phyloP scores from a whole-genome alignment of 2,888 invertebrate genomes.

The Drosophila lutescens region DNA sequence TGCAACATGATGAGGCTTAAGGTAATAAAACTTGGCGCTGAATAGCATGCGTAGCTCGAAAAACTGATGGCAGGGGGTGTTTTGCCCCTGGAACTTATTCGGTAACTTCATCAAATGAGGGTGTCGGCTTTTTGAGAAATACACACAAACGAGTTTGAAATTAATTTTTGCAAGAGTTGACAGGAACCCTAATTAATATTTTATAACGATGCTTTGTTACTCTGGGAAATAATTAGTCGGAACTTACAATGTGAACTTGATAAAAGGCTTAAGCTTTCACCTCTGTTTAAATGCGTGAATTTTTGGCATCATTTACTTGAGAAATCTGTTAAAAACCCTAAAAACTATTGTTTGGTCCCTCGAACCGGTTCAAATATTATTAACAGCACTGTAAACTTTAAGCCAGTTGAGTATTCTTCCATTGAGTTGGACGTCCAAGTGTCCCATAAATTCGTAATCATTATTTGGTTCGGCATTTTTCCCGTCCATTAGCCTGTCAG shows the following conservation, averaged over 20 bases:
- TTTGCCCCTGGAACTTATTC: background rate
- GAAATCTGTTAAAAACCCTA: too few species aligned
- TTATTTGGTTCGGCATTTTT: slow-evolving; percentile 39
- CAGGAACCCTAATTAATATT: background rate
- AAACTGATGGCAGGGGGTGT: slow-evolving; percentile 6
- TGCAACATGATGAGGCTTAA: slow-evolving; percentile 46
- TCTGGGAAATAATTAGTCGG: background rate
- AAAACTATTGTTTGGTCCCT: too few species aligned
- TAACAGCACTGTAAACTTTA: background rate
- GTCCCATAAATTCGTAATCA: slow-evolving; percentile 68
- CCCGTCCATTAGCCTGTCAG: slow-evolving; percentile 64
- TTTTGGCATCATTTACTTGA: too few species aligned
- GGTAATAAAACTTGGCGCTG: slow-evolving; percentile 47
- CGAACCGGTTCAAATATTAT: background rate
- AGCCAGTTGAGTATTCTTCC: background rate
- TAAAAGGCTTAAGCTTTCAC: background rate
- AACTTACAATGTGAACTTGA: background rate
- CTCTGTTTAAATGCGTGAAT: too few species aligned
- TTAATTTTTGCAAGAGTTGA: background rate
- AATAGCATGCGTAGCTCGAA: slow-evolving; percentile 8
- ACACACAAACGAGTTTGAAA: background rate
- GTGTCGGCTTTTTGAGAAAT: background rate
- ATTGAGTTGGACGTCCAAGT: background rate
- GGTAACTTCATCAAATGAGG: slow-evolving; percentile 1
- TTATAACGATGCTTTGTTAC: background rate